Evolutionary conservation across 2,888 invertebrate species (phyloP).

Genomic region (Spilosoma lubricipeda): DNA sequence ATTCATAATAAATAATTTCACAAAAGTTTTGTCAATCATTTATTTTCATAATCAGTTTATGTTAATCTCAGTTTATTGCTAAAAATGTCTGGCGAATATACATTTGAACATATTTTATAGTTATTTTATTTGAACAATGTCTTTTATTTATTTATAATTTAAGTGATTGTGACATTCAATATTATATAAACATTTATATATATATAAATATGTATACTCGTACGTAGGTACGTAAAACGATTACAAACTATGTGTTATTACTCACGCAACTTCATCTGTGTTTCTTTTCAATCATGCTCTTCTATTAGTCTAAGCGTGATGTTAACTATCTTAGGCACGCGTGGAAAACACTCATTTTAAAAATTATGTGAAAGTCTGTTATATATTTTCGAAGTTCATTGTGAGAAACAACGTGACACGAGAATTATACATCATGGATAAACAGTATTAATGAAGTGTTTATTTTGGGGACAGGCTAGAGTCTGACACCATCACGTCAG

Average conservation of each 20-base stretch:
- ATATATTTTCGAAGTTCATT: too few species aligned
- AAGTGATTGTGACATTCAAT: background rate
- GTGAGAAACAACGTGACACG: too few species aligned
- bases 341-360: too few species aligned
- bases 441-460: too few species aligned
- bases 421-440: too few species aligned
- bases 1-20: background rate
- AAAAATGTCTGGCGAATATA: constrained; percentile 21
- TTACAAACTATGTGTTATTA: too few species aligned
- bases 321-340: too few species aligned
- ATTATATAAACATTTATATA: background rate
- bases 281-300: too few species aligned
- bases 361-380: too few species aligned
- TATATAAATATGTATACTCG: background rate
- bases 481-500: background rate
- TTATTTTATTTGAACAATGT: background rate
- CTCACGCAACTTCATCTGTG: too few species aligned
- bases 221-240: background rate
- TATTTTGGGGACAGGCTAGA: background rate
- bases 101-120: constrained; percentile 18
- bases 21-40: constrained; percentile 25
- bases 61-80: constrained; percentile 42
- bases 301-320: too few species aligned
- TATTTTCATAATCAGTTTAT: constrained; percentile 8
- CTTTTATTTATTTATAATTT: background rate